phyloP scores from a whole-genome alignment of 1,140 invertebrate species.

The Drosophila virilis region DNA sequence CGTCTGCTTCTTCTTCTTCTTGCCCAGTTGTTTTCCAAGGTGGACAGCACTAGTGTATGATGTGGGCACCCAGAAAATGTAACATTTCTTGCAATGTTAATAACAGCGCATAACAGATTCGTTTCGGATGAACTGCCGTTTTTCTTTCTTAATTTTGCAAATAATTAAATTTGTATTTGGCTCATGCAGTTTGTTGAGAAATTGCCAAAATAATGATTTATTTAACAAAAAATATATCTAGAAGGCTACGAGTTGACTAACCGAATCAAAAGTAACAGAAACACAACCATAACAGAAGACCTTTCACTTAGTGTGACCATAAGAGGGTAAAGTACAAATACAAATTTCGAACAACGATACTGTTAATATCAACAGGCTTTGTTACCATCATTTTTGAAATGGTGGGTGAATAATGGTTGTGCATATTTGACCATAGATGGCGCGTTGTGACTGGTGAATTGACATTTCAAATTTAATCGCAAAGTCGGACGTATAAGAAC shows the following conservation, averaged over 20 bases:
- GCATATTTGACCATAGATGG: not conserved
- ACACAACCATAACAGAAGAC: not conserved
- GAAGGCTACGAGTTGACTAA: not conserved
- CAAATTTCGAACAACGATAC: not conserved
- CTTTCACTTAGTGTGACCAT: not conserved
- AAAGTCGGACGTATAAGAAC: not conserved
- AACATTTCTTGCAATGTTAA: conserved; percentile 8
- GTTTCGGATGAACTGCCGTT: not conserved
- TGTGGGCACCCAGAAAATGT: conserved; percentile 8
- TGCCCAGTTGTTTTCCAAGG: not conserved
- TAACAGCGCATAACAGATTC: not conserved
- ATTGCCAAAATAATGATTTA: not conserved
- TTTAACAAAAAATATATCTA: no score
- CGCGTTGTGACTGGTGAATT: not conserved
- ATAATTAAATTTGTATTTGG: not conserved
- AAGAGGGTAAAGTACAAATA: no score
- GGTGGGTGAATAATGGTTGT: not conserved
- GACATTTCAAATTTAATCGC: not conserved
- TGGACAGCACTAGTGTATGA: not conserved
- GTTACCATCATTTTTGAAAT: not conserved
- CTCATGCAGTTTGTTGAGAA: not conserved
- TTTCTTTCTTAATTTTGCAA: not conserved
- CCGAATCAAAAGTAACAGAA: not conserved
- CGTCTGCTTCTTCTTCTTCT: conserved; percentile 11
- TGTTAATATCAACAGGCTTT: not conserved